Base-by-base conservation (phyloP, 35 echinoderm and acorn worm genomes). In the Diadema setosum region DNA sequence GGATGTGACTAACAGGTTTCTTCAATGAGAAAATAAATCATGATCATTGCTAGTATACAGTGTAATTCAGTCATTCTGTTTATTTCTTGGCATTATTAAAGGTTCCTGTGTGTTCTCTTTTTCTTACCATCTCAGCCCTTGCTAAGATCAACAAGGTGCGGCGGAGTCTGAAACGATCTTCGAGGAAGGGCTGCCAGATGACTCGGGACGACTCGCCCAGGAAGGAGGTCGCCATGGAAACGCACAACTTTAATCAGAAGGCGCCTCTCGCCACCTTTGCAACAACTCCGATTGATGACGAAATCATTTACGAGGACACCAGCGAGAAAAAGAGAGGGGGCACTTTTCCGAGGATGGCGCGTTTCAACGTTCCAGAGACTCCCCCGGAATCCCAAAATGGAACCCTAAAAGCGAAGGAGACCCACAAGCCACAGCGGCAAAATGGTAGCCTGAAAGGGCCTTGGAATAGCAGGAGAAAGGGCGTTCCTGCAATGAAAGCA, bases 351-450 rank as follows among this genome's bases (percentile, higher is more conserved):
- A 20, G 45, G 41, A 74, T 75, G 65, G 85, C 64, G 8, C 61
- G 46, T 16, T 42, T 73, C 20, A 65, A 73, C 23, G 49, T 59
- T 30, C 55, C 63, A 6, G 84, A 90, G 31, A 91, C 93, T 21
- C 84, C 94, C 3, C 75, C 86, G 21, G 88, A 83, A 23, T 94
- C 93, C 24, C 58, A 84, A 42, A 88, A 90, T 15, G 90, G 94
- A 15, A 96, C 94, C 2, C 67, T 96, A n/a, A 96, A 92, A 35
- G 94, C 94, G 2, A 81, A 82, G 1, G 48, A 46, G 25, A 82
- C 40, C 24, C 84, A 16, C 20, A 59, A 26, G 50, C 91, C 81
- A 45, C 46, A 48, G 45, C 45, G 81, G 3, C 84, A 78, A 36
- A 78, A 78, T 41, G 40, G 84, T 74, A 65, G 69, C 24, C 75